phyloP scores from a whole-genome alignment of 2,888 invertebrate genomes.

The Allolobophora icterica region DNA sequence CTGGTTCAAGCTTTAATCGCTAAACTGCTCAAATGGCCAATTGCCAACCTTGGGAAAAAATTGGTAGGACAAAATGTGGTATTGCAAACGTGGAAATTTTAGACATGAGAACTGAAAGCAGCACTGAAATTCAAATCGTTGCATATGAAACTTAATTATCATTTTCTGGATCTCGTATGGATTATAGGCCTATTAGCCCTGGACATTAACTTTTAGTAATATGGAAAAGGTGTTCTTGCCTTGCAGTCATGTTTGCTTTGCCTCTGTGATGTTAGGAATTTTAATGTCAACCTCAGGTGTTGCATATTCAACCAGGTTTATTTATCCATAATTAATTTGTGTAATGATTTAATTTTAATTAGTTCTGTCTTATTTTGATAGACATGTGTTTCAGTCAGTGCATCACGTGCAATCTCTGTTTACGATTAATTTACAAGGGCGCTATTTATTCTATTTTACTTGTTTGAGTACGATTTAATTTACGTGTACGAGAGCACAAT shows the following conservation, averaged over 20 bases:
- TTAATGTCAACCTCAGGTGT: constrained; percentile 17
- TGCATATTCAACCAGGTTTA: neutral
- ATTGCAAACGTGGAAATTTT: neutral
- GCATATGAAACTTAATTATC: neutral
- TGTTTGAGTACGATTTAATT: too few species aligned
- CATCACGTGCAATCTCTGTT: neutral
- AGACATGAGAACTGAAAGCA: neutral
- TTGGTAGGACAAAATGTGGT: neutral
- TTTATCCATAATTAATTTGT: neutral
- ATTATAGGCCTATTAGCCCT: neutral
- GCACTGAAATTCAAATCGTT: neutral
- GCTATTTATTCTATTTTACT: neutral
- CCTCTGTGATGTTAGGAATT: neutral
- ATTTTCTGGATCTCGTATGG: neutral
- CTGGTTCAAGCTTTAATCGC: constrained; percentile 8
- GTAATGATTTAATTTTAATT: neutral
- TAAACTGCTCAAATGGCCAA: neutral
- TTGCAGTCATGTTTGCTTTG: neutral
- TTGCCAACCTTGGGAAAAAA: neutral
- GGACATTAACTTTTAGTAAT: neutral
- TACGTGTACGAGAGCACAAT: too few species aligned
- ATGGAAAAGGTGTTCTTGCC: neutral
- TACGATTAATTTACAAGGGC: neutral
- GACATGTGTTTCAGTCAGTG: neutral
- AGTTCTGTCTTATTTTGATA: neutral